Conservation (phyloP, 2,113 vertebrate species). For the Cyprinus carpio region DNA sequence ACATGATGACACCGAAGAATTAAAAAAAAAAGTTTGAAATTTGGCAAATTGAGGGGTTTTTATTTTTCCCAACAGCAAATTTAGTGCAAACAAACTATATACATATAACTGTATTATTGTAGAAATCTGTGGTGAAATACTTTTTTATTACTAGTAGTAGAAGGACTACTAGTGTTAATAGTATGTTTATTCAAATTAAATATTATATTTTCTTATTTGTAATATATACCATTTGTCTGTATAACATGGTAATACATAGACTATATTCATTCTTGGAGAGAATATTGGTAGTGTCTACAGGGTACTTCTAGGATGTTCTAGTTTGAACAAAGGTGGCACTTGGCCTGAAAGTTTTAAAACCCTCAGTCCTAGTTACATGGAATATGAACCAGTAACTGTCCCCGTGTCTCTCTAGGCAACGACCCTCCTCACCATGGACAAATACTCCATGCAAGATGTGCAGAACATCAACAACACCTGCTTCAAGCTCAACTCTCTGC, state of each 20-base stretch:
- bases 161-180: no score
- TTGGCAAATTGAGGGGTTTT: background rate
- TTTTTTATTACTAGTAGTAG: no score
- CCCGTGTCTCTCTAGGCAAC: constrained; percentile 81
- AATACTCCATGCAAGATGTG: constrained; percentile 90
- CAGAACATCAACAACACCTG: constrained; percentile 95
- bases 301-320: background rate
- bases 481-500: constrained; percentile 97
- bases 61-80: background rate
- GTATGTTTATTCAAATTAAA: background rate
- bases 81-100: background rate
- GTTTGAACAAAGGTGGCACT: background rate
- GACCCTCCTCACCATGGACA: constrained; percentile 97
- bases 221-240: background rate
- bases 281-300: background rate
- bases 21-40: no score
- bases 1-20: no score
- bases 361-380: background rate
- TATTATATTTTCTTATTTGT: background rate
- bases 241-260: background rate
- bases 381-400: background rate
- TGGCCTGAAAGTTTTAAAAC: background rate
- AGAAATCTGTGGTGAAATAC: no score
- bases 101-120: background rate
- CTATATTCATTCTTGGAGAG: background rate